Percentiles rank a stretch among this genome's conserved stretches.
Conservation (phyloP, 2,113 vertebrate genomes). For the Drymodes brunneopygia region DNA sequence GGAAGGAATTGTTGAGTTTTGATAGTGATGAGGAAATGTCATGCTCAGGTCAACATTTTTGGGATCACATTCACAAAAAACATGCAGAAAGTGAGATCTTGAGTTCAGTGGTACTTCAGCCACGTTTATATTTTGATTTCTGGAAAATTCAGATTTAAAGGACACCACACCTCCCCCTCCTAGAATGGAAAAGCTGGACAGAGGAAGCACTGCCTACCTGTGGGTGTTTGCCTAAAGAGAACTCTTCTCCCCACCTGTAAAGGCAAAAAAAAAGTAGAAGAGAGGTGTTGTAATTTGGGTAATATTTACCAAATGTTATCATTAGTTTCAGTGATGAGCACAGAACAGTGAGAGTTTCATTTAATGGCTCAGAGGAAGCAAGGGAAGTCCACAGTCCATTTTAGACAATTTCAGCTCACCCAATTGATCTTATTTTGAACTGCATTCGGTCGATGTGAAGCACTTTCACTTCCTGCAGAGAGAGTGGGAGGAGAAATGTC, state of each 20-base stretch:
- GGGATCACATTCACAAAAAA: neutral
- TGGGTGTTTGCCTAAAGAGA: constrained; percentile 89
- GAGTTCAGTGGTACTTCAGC: neutral
- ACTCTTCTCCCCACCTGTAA: constrained; percentile 94
- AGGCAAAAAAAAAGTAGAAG: neutral
- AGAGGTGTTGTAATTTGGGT: neutral
- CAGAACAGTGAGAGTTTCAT: neutral
- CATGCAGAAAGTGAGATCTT: neutral
- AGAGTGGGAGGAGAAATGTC: neutral
- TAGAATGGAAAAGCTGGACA: neutral
- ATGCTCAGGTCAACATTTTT: neutral
- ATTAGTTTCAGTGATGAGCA: neutral
- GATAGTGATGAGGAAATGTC: neutral
- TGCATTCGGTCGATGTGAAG: constrained; percentile 81
- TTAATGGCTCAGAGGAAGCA: neutral
- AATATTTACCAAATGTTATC: neutral
- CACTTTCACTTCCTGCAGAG: constrained; percentile 90
- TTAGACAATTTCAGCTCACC: constrained; percentile 69
- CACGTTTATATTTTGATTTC: neutral
- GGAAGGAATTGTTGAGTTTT: neutral
- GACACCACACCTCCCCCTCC: neutral
- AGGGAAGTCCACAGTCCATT: neutral
- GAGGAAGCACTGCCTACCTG: constrained; percentile 77
- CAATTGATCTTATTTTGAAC: constrained; percentile 91
- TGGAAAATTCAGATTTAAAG: neutral